Evolutionary conservation across 2,888 invertebrate genomes (phyloP), one percentile per base, ranked within the genome.

Genomic region (Lissonota sp.): DNA sequence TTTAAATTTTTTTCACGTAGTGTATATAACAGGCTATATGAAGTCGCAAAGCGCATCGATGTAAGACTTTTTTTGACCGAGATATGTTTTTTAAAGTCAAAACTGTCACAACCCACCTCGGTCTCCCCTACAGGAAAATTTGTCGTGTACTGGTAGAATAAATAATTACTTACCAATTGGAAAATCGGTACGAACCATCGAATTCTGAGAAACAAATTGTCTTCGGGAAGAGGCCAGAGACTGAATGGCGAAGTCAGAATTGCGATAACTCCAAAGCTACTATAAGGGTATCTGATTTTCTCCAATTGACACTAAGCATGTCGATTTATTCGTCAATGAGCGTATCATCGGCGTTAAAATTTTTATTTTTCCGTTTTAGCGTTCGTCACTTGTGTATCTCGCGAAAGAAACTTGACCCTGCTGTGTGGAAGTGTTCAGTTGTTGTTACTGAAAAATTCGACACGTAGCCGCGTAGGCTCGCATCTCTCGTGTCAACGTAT

Each of bases 201-300:
- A 42, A 71, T 72, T 26, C 49, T 62, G 0, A 81, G 60, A 46
- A 83, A 83, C 0, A 46, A 8, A 71, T 58, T 62, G 8, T 84
- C 78, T 39, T 51, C 44, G 0, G 67, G n/a, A 5, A 84, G 8
- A 5, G 85, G 85, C 85, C 85, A 85, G 0, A 84, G 40, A 4
- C 86, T 86, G 26, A 84, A 49, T 1, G 66, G 53, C 37, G 82
- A 83, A 40, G 49, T 78, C 0, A 78, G 26, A 0, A 44, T 63
- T 1, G 55, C 42, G 46, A 26, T 53, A 4, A 55, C n/a, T 10
- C 76, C 76, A 39, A 76, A 39, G 1, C 46, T 49, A 10, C 16
- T 70, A 10, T 14, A 39, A n/a, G n/a, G 0, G 42, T 55, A 4
- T 76, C 14, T 6, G 51, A 51, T 4, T 42, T 12, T 4, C 26